Percentiles rank a stretch among this genome's conserved stretches.
Conservation (phyloP, 2,888 invertebrate species). For the Nephrotoma flavescens region DNA sequence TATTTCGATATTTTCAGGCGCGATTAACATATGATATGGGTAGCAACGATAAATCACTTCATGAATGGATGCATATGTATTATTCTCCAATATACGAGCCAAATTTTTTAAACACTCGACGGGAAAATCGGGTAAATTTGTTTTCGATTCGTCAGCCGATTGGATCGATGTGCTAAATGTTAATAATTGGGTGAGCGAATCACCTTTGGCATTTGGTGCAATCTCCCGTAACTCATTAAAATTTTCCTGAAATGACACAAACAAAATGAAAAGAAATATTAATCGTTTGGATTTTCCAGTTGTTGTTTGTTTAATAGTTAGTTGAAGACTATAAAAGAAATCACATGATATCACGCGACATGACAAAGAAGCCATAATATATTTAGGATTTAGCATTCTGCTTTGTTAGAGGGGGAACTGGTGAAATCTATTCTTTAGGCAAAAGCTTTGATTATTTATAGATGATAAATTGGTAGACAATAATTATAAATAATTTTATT, state of each 20-base stretch:
- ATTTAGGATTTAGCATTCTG: background rate
- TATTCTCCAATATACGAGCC: slow-evolving; percentile 48
- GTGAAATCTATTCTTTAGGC: background rate
- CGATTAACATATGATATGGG: slow-evolving; percentile 66
- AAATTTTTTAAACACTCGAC: slow-evolving; percentile 58
- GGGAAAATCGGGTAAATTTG: slow-evolving; percentile 76
- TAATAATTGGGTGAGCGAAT: slow-evolving; percentile 34
- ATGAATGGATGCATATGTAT: slow-evolving; percentile 48
- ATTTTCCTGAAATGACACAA: slow-evolving; percentile 37
- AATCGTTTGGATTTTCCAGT: background rate
- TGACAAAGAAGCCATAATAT: background rate
- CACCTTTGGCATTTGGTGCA: slow-evolving; percentile 38
- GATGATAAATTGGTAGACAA: background rate
- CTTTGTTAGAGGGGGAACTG: background rate
- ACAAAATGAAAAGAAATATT: slow-evolving; percentile 2
- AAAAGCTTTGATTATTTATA: background rate
- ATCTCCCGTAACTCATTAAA: slow-evolving; percentile 32
- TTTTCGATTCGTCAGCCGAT: slow-evolving; percentile 50
- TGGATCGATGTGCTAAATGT: slow-evolving; percentile 67
- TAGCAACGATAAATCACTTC: slow-evolving; percentile 64
- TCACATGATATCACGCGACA: background rate
- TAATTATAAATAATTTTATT: background rate
- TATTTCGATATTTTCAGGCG: slow-evolving; percentile 58
- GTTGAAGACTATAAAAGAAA: background rate
- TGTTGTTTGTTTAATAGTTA: background rate